A percentile compares a stretch with the other conserved stretches of the same genome.
phyloP scores from a whole-genome alignment of 53 echinoderm and acorn worm species.

The Luidia sarsii region DNA sequence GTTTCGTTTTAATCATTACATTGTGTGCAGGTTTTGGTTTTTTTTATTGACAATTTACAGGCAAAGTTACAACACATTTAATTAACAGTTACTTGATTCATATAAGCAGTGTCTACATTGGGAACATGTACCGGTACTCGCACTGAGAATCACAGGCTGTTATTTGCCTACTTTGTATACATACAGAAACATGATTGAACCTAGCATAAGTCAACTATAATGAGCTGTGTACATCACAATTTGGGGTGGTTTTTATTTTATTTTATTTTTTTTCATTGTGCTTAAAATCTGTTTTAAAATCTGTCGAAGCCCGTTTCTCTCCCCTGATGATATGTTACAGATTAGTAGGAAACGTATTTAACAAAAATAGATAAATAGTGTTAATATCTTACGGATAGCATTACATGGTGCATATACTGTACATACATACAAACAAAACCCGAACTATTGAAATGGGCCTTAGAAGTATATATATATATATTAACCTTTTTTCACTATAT shows the following conservation, averaged over 20 bases:
- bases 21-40: no score
- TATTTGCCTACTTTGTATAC: no score
- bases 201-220: background rate
- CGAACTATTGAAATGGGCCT: background rate
- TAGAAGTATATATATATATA: constrained; percentile 18
- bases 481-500: background rate
- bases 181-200: background rate
- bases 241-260: background rate
- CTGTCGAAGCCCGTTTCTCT: background rate
- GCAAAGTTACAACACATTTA: constrained; percentile 26
- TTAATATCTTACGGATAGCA: constrained; percentile 17
- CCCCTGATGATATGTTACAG: background rate
- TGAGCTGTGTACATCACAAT: background rate
- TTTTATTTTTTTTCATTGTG: no score
- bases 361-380: constrained; percentile 53
- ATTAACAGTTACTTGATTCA: background rate
- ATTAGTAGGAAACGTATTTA: constrained; percentile 40
- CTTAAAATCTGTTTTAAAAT: background rate
- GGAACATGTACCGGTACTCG: no score
- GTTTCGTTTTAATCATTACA: no score
- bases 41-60: constrained; percentile 41
- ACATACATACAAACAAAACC: constrained; percentile 27
- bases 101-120: no score
- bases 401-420: background rate
- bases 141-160: no score